Percentiles rank a stretch among this genome's conserved stretches.
Conservation (phyloP, 2,888 invertebrate genomes). For the Protophormia terraenovae region DNA sequence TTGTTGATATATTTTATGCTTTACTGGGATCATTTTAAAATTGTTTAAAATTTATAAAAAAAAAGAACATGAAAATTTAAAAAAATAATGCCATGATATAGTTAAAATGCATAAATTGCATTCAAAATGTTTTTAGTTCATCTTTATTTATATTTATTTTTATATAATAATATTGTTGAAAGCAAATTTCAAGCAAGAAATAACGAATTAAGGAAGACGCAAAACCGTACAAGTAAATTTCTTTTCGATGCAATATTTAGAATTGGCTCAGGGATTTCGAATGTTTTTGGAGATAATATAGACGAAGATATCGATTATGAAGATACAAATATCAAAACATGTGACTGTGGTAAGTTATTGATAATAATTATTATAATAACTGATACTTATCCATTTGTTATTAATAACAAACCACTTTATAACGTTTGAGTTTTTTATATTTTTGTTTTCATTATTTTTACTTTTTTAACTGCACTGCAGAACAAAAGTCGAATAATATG, state of each 20-base stretch:
- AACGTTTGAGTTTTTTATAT: too few species aligned
- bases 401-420: too few species aligned
- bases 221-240: slow-evolving; percentile 82
- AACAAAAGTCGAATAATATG: too few species aligned
- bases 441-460: too few species aligned
- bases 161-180: slow-evolving; percentile 4
- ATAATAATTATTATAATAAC: too few species aligned
- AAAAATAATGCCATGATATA: slow-evolving; percentile 1
- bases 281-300: slow-evolving; percentile 81
- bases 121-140: slow-evolving; percentile 25
- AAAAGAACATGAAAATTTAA: background rate
- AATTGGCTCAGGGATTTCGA: slow-evolving; percentile 82
- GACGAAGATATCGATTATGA: slow-evolving; percentile 85
- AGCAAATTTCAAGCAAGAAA: slow-evolving; percentile 10
- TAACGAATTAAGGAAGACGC: background rate
- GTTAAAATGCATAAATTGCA: slow-evolving; percentile 1
- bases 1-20: background rate
- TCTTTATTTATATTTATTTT: slow-evolving; percentile 9
- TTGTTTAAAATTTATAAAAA: background rate
- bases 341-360: slow-evolving; percentile 89
- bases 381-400: too few species aligned
- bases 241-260: slow-evolving; percentile 89
- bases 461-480: too few species aligned
- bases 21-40: background rate
- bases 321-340: slow-evolving; percentile 84